These are phyloP conservation scores for Syrmaticus mikado DNA, from an alignment of 2,113 vertebrate genomes.

Conservation along the genomic window DNA sequence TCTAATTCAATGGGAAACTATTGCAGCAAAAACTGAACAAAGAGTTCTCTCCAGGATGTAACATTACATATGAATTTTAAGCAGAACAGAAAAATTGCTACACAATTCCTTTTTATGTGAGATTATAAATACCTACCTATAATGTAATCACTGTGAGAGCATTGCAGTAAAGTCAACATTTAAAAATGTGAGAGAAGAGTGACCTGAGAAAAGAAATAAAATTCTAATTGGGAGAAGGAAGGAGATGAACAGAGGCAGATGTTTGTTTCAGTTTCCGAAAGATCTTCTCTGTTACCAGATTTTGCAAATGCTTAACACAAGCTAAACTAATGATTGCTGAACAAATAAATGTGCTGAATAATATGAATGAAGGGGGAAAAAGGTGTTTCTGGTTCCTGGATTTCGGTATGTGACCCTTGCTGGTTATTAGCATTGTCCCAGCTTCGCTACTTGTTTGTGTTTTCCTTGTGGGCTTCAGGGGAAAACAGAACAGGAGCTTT, in stretches of 20 bases:
- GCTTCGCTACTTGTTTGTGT: not conserved
- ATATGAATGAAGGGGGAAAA: not conserved
- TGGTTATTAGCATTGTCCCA: not conserved
- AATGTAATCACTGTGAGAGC: not conserved
- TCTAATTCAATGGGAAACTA: not conserved
- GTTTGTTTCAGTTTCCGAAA: not conserved
- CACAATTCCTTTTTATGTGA: not conserved
- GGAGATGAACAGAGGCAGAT: not conserved
- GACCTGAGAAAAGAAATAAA: not conserved
- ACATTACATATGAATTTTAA: not conserved
- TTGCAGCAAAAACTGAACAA: not conserved
- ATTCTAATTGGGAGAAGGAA: not conserved
- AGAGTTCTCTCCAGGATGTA: not conserved
- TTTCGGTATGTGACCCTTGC: not conserved
- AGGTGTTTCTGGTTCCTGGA: not conserved
- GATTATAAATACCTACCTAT: not conserved
- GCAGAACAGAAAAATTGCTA: not conserved
- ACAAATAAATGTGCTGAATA: not conserved
- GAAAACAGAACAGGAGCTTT: not conserved
- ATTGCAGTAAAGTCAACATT: not conserved
- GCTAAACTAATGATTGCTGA: not conserved
- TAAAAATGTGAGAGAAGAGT: not conserved
- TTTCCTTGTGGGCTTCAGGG: not conserved
- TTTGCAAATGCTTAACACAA: not conserved
- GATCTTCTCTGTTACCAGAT: not conserved